A percentile compares a stretch with the other conserved stretches of the same genome.
Conservation (phyloP, 2,113 vertebrate species). For the Desmodus rotundus region DNA sequence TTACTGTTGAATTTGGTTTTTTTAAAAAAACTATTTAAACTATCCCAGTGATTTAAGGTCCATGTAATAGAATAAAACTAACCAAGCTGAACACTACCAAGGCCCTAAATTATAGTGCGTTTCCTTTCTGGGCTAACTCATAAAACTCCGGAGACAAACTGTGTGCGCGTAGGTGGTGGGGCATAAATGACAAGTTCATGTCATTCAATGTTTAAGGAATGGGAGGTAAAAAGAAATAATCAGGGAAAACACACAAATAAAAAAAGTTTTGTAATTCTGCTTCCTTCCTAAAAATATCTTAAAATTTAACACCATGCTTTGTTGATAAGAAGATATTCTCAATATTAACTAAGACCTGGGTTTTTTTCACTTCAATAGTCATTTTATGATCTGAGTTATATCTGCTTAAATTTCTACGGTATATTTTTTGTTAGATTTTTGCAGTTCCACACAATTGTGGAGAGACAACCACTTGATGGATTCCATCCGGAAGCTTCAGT, state of each 20-base stretch:
- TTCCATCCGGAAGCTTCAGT: not conserved
- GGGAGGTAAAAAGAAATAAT: not conserved
- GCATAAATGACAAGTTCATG: not conserved
- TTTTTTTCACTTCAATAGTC: not conserved
- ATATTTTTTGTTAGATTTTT: not conserved
- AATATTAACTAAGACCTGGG: accelerated
- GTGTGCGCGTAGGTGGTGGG: accelerated
- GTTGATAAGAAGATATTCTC: not conserved
- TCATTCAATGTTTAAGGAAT: not conserved
- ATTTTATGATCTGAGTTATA: not conserved
- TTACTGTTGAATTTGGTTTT: not conserved
- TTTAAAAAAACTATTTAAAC: not conserved
- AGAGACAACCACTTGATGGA: not conserved
- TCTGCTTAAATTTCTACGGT: not conserved
- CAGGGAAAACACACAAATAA: not conserved
- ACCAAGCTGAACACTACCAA: not conserved
- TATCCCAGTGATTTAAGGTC: not conserved
- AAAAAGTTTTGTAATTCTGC: not conserved
- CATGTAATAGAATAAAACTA: not conserved
- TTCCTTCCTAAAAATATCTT: not conserved
- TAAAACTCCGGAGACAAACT: not conserved
- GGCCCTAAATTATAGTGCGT: not conserved
- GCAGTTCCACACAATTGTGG: not conserved
- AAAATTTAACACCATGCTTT: accelerated
- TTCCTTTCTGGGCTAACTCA: not conserved